Conservation (phyloP, 2,888 invertebrate genomes). For the Pristionchus mayeri region DNA sequence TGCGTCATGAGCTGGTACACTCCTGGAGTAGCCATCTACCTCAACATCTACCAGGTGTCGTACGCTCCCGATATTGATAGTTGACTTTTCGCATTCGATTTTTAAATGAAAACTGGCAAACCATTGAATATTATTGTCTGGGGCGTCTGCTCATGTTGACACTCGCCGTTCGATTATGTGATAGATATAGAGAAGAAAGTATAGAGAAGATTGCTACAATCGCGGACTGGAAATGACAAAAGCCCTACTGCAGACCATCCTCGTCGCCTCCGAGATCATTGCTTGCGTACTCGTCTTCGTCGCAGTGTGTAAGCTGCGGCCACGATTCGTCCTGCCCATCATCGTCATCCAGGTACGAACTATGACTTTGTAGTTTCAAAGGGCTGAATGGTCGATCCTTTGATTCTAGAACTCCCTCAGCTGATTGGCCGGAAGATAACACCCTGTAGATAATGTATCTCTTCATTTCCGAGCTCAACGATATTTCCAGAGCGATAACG, state of each 20-base stretch:
- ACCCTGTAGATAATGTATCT: too few species aligned
- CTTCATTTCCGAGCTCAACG: too few species aligned
- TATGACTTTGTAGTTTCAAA: too few species aligned
- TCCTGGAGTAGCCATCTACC: not conserved
- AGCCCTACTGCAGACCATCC: not conserved
- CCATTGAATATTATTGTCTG: too few species aligned
- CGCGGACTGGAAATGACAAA: too few species aligned
- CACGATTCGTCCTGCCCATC: not conserved
- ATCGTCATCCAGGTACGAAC: slow-evolving; percentile 5
- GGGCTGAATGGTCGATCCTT: too few species aligned
- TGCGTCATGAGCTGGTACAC: not conserved
- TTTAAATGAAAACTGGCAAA: too few species aligned
- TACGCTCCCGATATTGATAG: not conserved
- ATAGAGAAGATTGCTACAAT: not conserved
- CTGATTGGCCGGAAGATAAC: too few species aligned
- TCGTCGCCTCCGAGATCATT: not conserved
- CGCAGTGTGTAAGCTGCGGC: not conserved
- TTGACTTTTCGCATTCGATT: not conserved
- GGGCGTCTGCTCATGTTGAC: too few species aligned
- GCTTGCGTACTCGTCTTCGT: not conserved
- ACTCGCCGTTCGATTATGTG: not conserved
- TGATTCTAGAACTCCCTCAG: too few species aligned
- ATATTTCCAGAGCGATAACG: too few species aligned
- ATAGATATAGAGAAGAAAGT: not conserved
- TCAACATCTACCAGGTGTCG: not conserved